Conservation (phyloP, 2,888 invertebrate species). For the Apantesis nais region DNA sequence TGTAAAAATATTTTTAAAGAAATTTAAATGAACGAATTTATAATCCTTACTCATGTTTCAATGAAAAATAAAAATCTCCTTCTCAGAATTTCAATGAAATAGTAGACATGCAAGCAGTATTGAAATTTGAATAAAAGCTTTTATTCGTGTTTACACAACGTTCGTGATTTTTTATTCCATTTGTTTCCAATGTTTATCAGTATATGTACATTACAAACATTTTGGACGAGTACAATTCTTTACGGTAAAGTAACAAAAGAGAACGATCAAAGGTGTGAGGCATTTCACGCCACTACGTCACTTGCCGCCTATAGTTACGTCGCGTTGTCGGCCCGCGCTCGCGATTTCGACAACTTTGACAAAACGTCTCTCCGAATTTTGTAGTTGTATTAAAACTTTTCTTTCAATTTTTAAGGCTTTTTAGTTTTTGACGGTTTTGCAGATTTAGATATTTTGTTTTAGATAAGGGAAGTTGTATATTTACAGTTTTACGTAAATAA, state of each 20-base stretch:
- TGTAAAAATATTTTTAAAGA: no score
- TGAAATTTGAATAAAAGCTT: conserved; percentile 40
- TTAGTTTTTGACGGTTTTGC: neutral
- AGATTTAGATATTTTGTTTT: conserved; percentile 5
- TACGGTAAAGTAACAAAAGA: conserved; percentile 59
- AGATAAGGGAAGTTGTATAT: neutral
- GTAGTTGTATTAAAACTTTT: conserved; percentile 24
- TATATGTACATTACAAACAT: conserved; percentile 45
- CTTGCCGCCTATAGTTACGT: conserved; percentile 15
- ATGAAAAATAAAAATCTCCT: conserved; percentile 11
- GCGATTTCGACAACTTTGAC: conserved; percentile 29
- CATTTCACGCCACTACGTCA: conserved; percentile 39
- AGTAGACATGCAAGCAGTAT: conserved; percentile 14
- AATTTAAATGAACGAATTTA: no score
- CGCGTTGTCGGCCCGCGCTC: conserved; percentile 17
- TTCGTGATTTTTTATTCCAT: conserved; percentile 39
- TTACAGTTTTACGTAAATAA: neutral
- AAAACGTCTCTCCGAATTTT: conserved; percentile 24
- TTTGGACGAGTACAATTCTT: conserved; percentile 47
- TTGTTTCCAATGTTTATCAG: conserved; percentile 27
- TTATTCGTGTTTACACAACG: conserved; percentile 36
- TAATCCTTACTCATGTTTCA: neutral
- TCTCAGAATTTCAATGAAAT: conserved; percentile 5
- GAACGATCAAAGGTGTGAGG: conserved; percentile 53
- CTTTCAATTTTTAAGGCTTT: conserved; percentile 20